These are phyloP conservation scores for Netta rufina DNA, from an alignment of 2,797 vertebrate species.

Conservation along the genomic window DNA sequence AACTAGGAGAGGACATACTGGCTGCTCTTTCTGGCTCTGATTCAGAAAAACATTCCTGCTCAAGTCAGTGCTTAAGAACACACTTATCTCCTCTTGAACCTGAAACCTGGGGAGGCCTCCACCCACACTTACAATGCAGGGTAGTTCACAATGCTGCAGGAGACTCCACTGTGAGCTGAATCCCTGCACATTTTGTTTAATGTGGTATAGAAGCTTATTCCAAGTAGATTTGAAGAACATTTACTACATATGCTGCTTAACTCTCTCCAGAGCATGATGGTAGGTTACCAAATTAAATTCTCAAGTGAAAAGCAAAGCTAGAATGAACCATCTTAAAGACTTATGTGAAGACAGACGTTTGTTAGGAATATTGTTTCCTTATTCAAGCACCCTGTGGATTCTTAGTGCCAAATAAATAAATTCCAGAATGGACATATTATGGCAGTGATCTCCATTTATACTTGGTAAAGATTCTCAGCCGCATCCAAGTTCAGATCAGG, in stretches of 20 bases:
- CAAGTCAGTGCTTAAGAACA: background rate
- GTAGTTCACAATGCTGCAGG: accelerated
- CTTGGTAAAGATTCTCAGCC: background rate
- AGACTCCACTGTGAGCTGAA: background rate
- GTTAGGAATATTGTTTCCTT: background rate
- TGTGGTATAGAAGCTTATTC: background rate
- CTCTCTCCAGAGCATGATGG: background rate
- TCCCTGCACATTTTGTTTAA: accelerated
- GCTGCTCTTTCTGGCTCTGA: background rate
- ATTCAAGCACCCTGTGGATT: background rate
- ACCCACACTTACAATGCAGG: background rate
- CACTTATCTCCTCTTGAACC: slow-evolving; percentile 3
- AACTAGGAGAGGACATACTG: background rate
- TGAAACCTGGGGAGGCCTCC: background rate
- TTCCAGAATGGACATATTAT: background rate
- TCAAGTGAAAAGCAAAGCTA: background rate
- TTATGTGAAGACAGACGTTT: background rate
- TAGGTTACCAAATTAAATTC: background rate
- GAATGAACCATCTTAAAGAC: background rate
- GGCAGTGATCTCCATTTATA: background rate
- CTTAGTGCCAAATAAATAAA: background rate
- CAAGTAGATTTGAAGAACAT: background rate
- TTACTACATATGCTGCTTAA: background rate
- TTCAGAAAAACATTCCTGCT: slow-evolving; percentile 7
- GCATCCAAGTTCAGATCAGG: background rate